These are phyloP conservation scores for Drosophila punjabiensis DNA, from an alignment of 1,140 invertebrate genomes.

Conservation along the genomic window DNA sequence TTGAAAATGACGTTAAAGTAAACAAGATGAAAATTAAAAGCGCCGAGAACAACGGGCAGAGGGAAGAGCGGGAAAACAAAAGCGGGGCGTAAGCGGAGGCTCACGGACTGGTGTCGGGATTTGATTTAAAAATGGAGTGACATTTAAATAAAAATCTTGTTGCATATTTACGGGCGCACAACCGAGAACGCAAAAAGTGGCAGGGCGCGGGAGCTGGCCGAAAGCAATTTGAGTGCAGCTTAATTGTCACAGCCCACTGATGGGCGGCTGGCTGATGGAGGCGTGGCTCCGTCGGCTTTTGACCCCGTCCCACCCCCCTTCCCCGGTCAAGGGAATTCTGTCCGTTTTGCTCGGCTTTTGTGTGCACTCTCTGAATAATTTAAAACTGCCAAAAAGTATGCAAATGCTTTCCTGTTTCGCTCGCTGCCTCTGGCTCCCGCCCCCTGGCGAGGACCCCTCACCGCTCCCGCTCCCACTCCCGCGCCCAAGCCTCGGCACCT, in stretches of 20 bases:
- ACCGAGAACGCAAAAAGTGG: conserved; percentile 17
- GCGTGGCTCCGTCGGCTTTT: conserved; percentile 9
- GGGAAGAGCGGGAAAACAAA: conserved; percentile 25
- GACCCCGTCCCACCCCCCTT: conserved; percentile 1
- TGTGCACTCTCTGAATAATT: conserved; percentile 77
- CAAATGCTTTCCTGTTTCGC: conserved; percentile 54
- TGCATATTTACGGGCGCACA: conserved; percentile 72
- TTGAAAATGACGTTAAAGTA: conserved; percentile 84
- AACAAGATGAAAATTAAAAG: conserved; percentile 84
- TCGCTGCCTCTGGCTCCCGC: conserved; percentile 1
- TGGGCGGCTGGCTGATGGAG: not conserved
- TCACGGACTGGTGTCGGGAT: conserved; percentile 64
- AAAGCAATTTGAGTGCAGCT: conserved; percentile 80
- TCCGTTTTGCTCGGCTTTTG: conserved; percentile 56
- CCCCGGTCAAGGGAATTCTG: conserved; percentile 21
- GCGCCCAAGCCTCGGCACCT: conserved; percentile 5
- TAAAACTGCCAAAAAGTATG: conserved; percentile 79
- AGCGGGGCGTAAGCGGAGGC: conserved; percentile 7
- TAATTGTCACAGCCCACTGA: conserved; percentile 66
- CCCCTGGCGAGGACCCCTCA: not conserved
- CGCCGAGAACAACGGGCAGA: conserved; percentile 30
- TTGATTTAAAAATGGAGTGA: conserved; percentile 84
- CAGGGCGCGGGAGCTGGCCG: conserved; percentile 16
- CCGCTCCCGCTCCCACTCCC: no score
- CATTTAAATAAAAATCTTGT: conserved; percentile 84